A percentile compares a stretch with the other conserved stretches of the same genome.
These are phyloP conservation scores for Campylorhamphus procurvoides DNA, from an alignment of 2,113 vertebrate species.

Conservation along the genomic window DNA sequence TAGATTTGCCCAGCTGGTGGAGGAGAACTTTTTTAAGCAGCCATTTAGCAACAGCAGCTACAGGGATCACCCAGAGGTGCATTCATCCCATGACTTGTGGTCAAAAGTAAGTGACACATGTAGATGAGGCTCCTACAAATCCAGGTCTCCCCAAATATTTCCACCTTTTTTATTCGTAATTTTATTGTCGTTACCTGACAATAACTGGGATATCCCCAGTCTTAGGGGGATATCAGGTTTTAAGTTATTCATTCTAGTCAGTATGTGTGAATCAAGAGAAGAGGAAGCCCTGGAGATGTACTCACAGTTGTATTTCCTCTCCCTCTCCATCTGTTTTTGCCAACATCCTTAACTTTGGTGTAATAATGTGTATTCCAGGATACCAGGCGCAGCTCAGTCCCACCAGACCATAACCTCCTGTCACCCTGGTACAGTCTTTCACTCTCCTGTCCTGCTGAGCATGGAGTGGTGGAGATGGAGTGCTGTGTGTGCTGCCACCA, in stretches of 20 bases:
- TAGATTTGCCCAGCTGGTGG: not conserved
- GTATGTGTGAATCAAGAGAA: not conserved
- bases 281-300: not conserved
- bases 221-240: not conserved
- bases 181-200: not conserved
- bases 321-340: not conserved
- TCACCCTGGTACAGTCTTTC: not conserved
- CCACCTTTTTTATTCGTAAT: not conserved
- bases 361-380: not conserved
- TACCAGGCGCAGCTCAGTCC: not conserved
- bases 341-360: not conserved
- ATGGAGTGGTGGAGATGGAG: not conserved
- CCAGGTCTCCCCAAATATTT: not conserved
- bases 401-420: not conserved
- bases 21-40: not conserved
- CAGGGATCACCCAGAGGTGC: not conserved
- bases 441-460: not conserved
- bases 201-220: not conserved
- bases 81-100: not conserved
- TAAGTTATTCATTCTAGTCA: not conserved
- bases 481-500: not conserved
- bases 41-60: not conserved
- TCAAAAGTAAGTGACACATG: not conserved
- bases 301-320: not conserved
- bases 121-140: not conserved